Conservation (phyloP, 2,797 vertebrate genomes). For the Tachyglossus aculeatus region DNA sequence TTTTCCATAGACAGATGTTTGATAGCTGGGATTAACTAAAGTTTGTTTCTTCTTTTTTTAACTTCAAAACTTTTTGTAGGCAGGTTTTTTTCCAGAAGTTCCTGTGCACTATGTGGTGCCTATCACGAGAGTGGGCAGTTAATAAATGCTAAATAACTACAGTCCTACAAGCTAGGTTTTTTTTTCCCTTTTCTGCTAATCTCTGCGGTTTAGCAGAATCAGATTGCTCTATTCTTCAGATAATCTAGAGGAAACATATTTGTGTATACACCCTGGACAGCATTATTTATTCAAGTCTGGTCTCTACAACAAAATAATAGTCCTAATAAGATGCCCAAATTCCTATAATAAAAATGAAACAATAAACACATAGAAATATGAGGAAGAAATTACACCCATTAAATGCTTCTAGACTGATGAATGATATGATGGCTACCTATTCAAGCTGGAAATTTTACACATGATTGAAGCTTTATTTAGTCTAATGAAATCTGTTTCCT, state of each 20-base stretch:
- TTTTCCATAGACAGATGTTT: too few species aligned
- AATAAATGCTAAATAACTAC: background rate
- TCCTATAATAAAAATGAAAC: slow-evolving; percentile 81
- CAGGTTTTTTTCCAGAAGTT: too few species aligned
- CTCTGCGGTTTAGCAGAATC: slow-evolving; percentile 48
- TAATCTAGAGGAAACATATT: slow-evolving; percentile 81
- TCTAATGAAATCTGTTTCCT: slow-evolving; percentile 94
- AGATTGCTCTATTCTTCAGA: slow-evolving; percentile 49
- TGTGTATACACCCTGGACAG: slow-evolving; percentile 69
- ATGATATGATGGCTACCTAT: slow-evolving; percentile 89
- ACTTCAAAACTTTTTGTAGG: background rate
- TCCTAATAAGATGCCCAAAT: slow-evolving; percentile 75
- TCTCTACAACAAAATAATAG: slow-evolving; percentile 71
- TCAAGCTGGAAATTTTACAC: slow-evolving; percentile 94
- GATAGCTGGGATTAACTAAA: too few species aligned
- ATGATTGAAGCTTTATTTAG: slow-evolving; percentile 94
- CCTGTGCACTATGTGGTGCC: background rate
- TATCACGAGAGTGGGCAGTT: background rate
- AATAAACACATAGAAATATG: slow-evolving; percentile 83
- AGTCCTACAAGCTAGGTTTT: background rate
- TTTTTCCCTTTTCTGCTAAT: slow-evolving; percentile 55
- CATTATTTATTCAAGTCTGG: slow-evolving; percentile 69
- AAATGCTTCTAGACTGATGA: slow-evolving; percentile 84
- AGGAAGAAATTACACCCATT: slow-evolving; percentile 91
- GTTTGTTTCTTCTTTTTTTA: background rate